phyloP scores from a whole-genome alignment of 2,888 invertebrate genomes.

The Trichogramma evanescens region DNA sequence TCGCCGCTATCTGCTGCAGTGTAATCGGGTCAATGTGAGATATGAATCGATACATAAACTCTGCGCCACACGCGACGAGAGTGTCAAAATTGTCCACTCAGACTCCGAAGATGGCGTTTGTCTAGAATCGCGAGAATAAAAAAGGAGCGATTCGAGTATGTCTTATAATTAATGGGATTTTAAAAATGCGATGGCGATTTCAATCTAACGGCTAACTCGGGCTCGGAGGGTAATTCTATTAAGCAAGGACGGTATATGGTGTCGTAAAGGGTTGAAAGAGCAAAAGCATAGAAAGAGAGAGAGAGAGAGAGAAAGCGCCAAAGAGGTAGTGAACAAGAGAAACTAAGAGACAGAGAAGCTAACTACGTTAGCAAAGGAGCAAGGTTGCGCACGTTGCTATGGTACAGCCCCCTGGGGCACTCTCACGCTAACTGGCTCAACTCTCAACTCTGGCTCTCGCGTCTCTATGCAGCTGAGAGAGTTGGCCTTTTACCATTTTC shows the following conservation, averaged over 20 bases:
- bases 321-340: conserved; percentile 12
- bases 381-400: conserved; percentile 22
- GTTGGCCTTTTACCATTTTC: conserved; percentile 46
- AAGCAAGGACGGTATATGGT: conserved; percentile 39
- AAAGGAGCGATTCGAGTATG: background rate
- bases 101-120: too few relatives aligned
- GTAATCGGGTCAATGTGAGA: too few relatives aligned
- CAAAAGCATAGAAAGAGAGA: conserved; percentile 14
- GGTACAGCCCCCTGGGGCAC: conserved; percentile 47
- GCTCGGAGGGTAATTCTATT: conserved; percentile 47
- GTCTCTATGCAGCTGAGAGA: conserved; percentile 20
- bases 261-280: conserved; percentile 45
- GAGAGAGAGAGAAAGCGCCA: conserved; percentile 9
- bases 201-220: conserved; percentile 42
- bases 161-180: conserved; percentile 35
- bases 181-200: conserved; percentile 43
- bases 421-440: conserved; percentile 47
- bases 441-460: conserved; percentile 33
- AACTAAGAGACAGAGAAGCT: conserved; percentile 18
- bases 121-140: background rate
- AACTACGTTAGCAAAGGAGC: conserved; percentile 16
- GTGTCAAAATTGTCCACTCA: too few relatives aligned
- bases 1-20: too few relatives aligned
- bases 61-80: too few relatives aligned
- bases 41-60: too few relatives aligned